phyloP scores from a whole-genome alignment of 2,113 vertebrate species.

The Apodemus sylvaticus region DNA sequence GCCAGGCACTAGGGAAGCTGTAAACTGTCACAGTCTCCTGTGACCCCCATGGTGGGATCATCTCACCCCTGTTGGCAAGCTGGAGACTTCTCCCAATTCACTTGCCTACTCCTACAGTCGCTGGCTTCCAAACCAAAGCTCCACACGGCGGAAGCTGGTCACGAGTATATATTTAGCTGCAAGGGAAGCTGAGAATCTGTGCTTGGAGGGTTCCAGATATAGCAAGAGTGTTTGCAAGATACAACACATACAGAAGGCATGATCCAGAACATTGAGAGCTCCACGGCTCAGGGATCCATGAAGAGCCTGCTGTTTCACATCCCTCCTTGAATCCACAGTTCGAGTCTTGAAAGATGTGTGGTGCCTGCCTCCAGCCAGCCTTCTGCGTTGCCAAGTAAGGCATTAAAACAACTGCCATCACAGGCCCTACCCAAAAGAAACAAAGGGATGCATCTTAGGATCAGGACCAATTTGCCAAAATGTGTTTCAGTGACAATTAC shows the following conservation, averaged over 20 bases:
- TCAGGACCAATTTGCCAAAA: neutral
- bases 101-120: neutral
- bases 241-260: no score
- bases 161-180: neutral
- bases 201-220: neutral
- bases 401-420: neutral
- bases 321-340: neutral
- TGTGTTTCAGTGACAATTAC: neutral
- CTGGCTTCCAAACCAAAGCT: neutral
- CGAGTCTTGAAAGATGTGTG: no score
- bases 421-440: neutral
- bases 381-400: neutral
- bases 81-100: neutral
- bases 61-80: no score
- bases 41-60: fast-evolving
- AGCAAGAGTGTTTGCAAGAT: neutral
- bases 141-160: fast-evolving
- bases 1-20: neutral
- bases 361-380: neutral
- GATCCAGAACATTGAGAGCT: neutral
- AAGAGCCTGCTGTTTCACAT: no score
- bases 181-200: neutral
- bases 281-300: no score
- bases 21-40: no score
- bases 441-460: neutral